Percentiles rank a stretch among this genome's conserved stretches.
These are phyloP conservation scores for Agrilus planipennis DNA, from an alignment of 1,140 invertebrate genomes.

Conservation along the genomic window DNA sequence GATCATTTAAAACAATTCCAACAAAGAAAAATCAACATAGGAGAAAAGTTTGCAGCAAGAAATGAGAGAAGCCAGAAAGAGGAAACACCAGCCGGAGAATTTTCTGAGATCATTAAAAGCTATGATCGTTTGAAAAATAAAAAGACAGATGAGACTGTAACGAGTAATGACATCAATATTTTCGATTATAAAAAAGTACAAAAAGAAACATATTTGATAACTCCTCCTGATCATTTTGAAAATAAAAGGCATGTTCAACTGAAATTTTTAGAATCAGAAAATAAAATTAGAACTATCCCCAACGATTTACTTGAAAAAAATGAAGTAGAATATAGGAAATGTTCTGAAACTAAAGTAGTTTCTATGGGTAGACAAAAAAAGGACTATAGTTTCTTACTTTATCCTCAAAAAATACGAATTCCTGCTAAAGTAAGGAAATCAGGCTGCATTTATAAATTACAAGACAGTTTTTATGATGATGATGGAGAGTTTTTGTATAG, in stretches of 20 bases:
- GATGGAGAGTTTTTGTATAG: conserved; percentile 65
- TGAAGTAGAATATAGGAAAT: conserved; percentile 11
- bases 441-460: conserved; percentile 54
- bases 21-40: conserved; percentile 32
- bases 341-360: conserved; percentile 10
- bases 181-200: not conserved
- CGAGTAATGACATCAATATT: not conserved
- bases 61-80: not conserved
- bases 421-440: conserved; percentile 44
- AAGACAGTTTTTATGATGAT: conserved; percentile 65
- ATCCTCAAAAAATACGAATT: conserved; percentile 51
- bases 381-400: conserved; percentile 27
- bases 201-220: conserved; percentile 1
- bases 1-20: conserved; percentile 56
- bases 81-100: conserved; percentile 23
- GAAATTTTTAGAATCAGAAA: no score
- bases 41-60: conserved; percentile 14
- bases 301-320: no score
- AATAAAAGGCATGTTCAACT: no score
- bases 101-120: conserved; percentile 34
- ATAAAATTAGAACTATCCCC: no score
- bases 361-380: not conserved
- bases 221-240: not conserved
- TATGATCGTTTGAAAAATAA: conserved; percentile 28
- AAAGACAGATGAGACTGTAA: conserved; percentile 8